Percentiles rank a stretch among this genome's conserved stretches.
phyloP scores from a whole-genome alignment of 37 sponge, comb jelly and placozoan species.

The Spongilla lacustris region DNA sequence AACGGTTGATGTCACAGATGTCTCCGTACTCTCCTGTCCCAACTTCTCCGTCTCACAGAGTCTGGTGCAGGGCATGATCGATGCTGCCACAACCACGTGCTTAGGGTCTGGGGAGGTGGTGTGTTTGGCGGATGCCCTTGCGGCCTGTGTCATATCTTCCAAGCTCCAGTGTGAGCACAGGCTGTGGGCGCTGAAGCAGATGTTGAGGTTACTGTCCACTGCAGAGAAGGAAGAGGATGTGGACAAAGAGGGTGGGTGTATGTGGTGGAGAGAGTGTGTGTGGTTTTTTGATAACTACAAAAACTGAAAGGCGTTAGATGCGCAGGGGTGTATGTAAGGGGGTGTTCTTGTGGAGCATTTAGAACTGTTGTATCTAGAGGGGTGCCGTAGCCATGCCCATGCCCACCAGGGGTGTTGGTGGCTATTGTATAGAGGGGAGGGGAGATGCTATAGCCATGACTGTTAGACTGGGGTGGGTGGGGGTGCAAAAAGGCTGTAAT shows the following conservation, averaged over 20 bases:
- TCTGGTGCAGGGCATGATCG: constrained; percentile 43
- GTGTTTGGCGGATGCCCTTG: constrained; percentile 61
- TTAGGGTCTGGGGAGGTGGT: constrained; percentile 1
- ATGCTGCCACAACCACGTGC: not conserved
- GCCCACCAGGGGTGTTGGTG: no score
- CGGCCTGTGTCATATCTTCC: constrained; percentile 70
- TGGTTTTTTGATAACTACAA: not conserved
- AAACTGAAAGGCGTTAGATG: no score
- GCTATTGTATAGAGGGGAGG: no score
- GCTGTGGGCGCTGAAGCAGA: constrained; percentile 74
- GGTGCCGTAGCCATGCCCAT: no score
- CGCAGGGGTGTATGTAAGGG: not conserved
- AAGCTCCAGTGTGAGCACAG: constrained; percentile 34
- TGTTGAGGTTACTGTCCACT: constrained; percentile 44
- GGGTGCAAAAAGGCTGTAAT: not conserved
- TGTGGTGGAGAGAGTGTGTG: not conserved
- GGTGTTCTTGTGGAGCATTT: no score
- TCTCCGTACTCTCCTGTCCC: constrained; percentile 43
- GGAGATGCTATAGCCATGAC: no score
- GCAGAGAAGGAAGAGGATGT: not conserved
- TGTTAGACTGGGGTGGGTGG: not conserved
- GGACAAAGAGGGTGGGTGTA: not conserved
- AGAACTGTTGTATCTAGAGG: no score
- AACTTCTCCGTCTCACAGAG: constrained; percentile 57
- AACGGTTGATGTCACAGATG: not conserved